Evolutionary conservation across 1,140 invertebrate genomes (phyloP).

Genomic region (Sycophila sp.): DNA sequence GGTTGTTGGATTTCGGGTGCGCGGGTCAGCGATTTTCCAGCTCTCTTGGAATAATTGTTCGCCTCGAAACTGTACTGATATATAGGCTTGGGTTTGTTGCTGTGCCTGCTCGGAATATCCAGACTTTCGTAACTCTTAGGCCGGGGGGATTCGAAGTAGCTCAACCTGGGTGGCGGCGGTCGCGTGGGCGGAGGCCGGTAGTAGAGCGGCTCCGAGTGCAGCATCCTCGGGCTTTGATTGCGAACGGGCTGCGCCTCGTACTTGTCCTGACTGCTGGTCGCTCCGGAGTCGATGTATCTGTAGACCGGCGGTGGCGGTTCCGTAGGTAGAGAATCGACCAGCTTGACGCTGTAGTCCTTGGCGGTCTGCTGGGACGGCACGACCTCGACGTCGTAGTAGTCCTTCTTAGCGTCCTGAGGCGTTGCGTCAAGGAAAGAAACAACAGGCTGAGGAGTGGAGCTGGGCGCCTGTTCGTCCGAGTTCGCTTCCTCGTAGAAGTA

Average conservation of each 20-base stretch:
- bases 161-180: constrained; percentile 57
- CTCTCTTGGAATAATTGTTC: constrained; percentile 60
- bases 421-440: constrained; percentile 48
- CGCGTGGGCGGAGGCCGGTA: constrained; percentile 54
- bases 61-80: constrained; percentile 72
- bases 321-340: constrained; percentile 51
- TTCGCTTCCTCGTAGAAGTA: constrained; percentile 62
- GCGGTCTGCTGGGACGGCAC: constrained; percentile 45
- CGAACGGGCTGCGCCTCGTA: constrained; percentile 32
- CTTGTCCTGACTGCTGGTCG: constrained; percentile 27
- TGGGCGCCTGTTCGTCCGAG: constrained; percentile 49
- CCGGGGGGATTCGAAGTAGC: constrained; percentile 57
- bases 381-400: constrained; percentile 53
- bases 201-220: constrained; percentile 55
- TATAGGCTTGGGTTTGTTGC: constrained; percentile 64
- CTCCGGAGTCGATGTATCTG: constrained; percentile 44
- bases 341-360: constrained; percentile 50
- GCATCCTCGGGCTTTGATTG: constrained; percentile 47
- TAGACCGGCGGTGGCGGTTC: constrained; percentile 50
- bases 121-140: constrained; percentile 45
- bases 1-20: not conserved
- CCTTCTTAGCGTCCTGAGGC: constrained; percentile 42
- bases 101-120: constrained; percentile 43
- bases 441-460: constrained; percentile 39
- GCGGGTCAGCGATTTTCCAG: not conserved